phyloP scores from a whole-genome alignment of 2,888 invertebrate species.

The Romanomermis culicivorax region DNA sequence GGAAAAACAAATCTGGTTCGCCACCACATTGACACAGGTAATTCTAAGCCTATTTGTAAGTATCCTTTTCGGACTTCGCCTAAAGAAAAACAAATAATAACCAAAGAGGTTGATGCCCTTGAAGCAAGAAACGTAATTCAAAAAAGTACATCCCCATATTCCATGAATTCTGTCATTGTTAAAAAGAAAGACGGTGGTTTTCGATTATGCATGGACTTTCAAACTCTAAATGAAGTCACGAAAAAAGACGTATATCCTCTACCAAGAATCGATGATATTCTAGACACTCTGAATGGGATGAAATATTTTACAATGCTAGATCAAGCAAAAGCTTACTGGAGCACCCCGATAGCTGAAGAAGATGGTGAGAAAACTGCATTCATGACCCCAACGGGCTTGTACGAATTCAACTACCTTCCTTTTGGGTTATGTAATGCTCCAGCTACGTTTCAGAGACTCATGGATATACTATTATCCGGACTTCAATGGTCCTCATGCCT shows the following conservation, averaged over 20 bases:
- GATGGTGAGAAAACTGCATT: slow-evolving; percentile 17
- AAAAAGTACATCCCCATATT: background rate
- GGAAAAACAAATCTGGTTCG: background rate
- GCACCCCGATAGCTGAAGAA: slow-evolving; percentile 11
- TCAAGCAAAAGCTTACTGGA: slow-evolving; percentile 12
- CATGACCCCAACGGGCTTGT: slow-evolving; percentile 13
- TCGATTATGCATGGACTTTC: background rate
- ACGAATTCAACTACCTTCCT: slow-evolving; percentile 14
- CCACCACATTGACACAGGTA: background rate
- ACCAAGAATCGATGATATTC: slow-evolving; percentile 1
- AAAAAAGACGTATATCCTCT: slow-evolving; percentile 2
- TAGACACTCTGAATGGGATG: background rate
- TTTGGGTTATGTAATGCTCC: slow-evolving; percentile 13
- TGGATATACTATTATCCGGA: slow-evolving; percentile 14
- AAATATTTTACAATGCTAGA: slow-evolving; percentile 1
- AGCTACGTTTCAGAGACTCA: slow-evolving; percentile 16
- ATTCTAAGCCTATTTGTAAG: background rate
- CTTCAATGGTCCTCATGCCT: slow-evolving; percentile 14
- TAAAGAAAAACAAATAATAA: background rate
- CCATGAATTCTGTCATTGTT: background rate
- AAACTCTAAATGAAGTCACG: background rate
- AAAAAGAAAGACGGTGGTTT: background rate
- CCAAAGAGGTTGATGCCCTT: background rate
- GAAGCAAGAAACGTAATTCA: background rate
- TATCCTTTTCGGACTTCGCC: background rate